Evolutionary conservation across 1,140 invertebrate species (phyloP).

Genomic region (Drosophila kohkoa): DNA sequence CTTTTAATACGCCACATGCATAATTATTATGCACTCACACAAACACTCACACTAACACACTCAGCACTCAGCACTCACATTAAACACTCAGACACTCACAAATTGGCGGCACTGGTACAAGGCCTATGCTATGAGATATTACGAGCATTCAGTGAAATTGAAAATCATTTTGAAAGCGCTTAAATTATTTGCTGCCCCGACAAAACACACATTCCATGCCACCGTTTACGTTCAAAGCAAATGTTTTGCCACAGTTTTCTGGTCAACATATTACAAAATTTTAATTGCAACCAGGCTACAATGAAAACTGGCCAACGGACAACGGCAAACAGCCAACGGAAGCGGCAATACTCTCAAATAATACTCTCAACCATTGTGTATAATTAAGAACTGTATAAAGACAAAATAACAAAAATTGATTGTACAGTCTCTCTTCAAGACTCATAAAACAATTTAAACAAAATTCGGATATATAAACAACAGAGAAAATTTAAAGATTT

Average conservation of each 20-base stretch:
- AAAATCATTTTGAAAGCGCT: constrained; percentile 80
- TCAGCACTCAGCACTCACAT: neutral
- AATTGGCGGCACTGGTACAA: constrained; percentile 21
- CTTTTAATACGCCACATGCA: constrained; percentile 71
- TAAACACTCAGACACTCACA: constrained; percentile 17
- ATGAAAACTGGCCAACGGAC: constrained; percentile 37
- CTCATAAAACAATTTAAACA: neutral
- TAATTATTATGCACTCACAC: constrained; percentile 67
- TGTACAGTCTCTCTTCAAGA: neutral
- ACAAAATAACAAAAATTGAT: neutral
- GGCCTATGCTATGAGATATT: constrained; percentile 53
- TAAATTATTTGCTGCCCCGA: constrained; percentile 66
- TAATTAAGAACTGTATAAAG: constrained; percentile 11
- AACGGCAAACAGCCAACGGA: constrained; percentile 6
- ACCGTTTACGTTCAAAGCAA: constrained; percentile 68
- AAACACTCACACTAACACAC: constrained; percentile 10
- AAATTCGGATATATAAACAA: neutral
- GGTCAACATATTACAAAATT: constrained; percentile 74
- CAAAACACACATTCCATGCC: constrained; percentile 65
- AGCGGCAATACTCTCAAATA: constrained; percentile 6
- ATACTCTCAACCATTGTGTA: constrained; percentile 1
- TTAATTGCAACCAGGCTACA: constrained; percentile 65
- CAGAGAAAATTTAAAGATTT: neutral
- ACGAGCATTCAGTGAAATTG: constrained; percentile 70
- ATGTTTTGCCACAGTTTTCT: constrained; percentile 69